A percentile compares a stretch with the other conserved stretches of the same genome.
Evolutionary conservation across 2,797 vertebrate genomes (phyloP).

Genomic region (Catostomus latipinnis): DNA sequence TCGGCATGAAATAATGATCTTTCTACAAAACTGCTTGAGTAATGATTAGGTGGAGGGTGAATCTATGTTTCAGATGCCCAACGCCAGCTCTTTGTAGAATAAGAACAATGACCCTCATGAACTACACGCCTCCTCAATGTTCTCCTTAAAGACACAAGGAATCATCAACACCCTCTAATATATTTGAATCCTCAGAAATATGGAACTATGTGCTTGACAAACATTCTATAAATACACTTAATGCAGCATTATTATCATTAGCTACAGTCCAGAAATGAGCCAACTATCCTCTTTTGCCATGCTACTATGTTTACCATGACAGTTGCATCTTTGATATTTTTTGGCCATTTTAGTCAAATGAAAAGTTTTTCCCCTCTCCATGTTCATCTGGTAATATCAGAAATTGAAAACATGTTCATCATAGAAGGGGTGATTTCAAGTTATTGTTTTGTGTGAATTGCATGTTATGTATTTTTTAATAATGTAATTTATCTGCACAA

Average conservation of each 20-base stretch:
- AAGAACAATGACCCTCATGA: constrained; percentile 18
- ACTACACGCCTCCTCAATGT: constrained; percentile 1
- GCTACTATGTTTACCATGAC: neutral
- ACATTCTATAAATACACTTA: constrained; percentile 31
- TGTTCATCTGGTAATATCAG: too few relatives aligned
- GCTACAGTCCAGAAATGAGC: neutral
- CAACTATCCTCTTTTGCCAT: neutral
- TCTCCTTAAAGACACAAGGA: constrained; percentile 1
- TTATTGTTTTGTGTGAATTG: too few relatives aligned
- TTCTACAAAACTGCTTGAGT: constrained; percentile 10
- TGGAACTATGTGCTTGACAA: constrained; percentile 29
- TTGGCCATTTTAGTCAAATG: too few relatives aligned
- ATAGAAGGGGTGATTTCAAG: too few relatives aligned
- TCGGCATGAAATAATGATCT: constrained; percentile 29
- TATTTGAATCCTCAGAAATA: neutral
- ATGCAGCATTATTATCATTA: constrained; percentile 20
- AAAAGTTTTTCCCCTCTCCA: neutral
- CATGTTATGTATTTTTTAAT: too few relatives aligned
- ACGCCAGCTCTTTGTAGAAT: neutral
- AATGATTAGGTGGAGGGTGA: constrained; percentile 36
- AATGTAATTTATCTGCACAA: too few relatives aligned
- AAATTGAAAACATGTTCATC: too few relatives aligned
- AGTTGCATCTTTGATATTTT: neutral
- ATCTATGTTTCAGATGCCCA: constrained; percentile 30
- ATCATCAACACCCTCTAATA: constrained; percentile 1